Evolutionary conservation across 2,113 vertebrate genomes (phyloP).

Genomic region (Aplodontia rufa): DNA sequence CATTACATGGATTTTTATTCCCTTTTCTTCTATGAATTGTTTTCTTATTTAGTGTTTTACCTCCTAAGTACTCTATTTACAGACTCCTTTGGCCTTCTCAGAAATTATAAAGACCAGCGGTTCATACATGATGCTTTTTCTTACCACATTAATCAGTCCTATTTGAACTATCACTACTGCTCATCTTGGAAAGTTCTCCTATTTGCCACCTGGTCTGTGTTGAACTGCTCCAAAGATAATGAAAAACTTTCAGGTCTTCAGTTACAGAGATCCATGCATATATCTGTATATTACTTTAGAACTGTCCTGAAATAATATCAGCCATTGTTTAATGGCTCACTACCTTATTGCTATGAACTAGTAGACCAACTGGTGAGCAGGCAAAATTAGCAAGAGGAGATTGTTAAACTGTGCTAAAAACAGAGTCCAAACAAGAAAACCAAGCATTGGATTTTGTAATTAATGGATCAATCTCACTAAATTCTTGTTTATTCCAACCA

Average conservation of each 20-base stretch:
- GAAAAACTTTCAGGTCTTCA: neutral
- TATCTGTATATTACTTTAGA: conserved; percentile 11
- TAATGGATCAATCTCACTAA: neutral
- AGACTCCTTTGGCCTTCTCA: neutral
- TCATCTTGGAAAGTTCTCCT: neutral
- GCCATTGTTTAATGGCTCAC: neutral
- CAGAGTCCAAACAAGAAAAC: conserved; percentile 28
- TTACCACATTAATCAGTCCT: neutral
- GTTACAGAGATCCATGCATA: neutral
- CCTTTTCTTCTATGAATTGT: neutral
- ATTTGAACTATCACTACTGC: neutral
- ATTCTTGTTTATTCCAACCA: neutral
- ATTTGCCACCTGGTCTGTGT: neutral
- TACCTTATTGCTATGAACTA: neutral
- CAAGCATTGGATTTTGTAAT: neutral
- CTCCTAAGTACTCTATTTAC: neutral
- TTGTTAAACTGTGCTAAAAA: neutral
- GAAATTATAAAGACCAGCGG: neutral
- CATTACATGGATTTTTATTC: neutral
- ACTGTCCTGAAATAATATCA: neutral
- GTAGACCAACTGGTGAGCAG: neutral
- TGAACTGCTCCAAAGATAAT: neutral
- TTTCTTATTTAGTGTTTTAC: neutral
- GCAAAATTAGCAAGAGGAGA: neutral
- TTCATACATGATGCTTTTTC: neutral